Conservation (phyloP, 2,888 invertebrate species). For the Volucella zonaria region DNA sequence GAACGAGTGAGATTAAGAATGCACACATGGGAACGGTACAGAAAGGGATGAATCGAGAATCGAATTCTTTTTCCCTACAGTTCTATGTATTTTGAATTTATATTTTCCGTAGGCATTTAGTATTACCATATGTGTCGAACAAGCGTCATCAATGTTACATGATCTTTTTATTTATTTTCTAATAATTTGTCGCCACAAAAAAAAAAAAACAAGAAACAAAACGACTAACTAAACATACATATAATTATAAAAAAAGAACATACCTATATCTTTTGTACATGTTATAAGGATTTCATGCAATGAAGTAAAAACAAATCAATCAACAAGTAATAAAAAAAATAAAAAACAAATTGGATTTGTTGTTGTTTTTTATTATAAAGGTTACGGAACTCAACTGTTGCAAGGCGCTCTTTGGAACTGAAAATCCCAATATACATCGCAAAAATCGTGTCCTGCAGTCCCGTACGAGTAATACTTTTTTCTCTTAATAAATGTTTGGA, state of each 20-base stretch:
- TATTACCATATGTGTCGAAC: slow-evolving; percentile 51
- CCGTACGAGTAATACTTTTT: no score
- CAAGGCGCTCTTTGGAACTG: no score
- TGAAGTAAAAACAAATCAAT: slow-evolving; percentile 67
- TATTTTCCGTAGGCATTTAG: slow-evolving; percentile 28
- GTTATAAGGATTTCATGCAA: slow-evolving; percentile 72
- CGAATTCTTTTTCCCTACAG: slow-evolving; percentile 1
- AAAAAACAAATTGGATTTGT: slow-evolving; percentile 25
- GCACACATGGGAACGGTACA: slow-evolving; percentile 26
- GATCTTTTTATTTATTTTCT: slow-evolving; percentile 63
- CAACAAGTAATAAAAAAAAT: slow-evolving; percentile 6
- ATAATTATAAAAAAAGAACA: slow-evolving; percentile 48
- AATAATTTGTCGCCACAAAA: slow-evolving; percentile 60
- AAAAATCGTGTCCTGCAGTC: no score
- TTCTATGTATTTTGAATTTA: slow-evolving; percentile 16
- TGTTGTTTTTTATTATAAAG: background rate
- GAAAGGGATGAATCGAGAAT: slow-evolving; percentile 11
- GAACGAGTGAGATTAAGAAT: slow-evolving; percentile 6
- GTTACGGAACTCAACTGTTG: background rate
- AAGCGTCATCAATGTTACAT: slow-evolving; percentile 64
- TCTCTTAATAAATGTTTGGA: no score
- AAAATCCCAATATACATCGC: no score
- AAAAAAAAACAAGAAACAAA: slow-evolving; percentile 36
- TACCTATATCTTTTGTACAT: slow-evolving; percentile 74
- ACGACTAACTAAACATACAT: slow-evolving; percentile 56